A percentile compares a stretch with the other conserved stretches of the same genome.
Evolutionary conservation across 2,888 invertebrate species (phyloP).

Genomic region (Diplazon laetatorius): DNA sequence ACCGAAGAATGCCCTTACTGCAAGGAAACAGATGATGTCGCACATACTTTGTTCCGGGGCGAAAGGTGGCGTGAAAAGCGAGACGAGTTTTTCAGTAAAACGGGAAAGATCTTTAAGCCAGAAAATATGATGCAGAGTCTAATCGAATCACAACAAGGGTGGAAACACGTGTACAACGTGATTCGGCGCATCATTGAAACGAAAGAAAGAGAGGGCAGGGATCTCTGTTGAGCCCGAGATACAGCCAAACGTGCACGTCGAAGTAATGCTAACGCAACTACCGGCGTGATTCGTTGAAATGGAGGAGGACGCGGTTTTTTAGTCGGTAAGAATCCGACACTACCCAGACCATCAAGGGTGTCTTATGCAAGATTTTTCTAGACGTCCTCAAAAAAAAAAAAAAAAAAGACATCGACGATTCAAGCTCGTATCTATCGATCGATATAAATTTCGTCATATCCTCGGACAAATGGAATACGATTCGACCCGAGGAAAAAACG

Average conservation of each 20-base stretch:
- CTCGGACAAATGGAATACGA: slow-evolving; percentile 33
- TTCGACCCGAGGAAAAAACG: slow-evolving; percentile 26
- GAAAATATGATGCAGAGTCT: slow-evolving; percentile 14
- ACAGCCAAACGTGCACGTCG: not conserved
- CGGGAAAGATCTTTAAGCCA: not conserved
- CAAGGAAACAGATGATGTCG: not conserved
- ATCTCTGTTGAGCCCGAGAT: too few species aligned
- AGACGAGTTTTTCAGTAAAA: not conserved
- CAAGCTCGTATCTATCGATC: too few species aligned
- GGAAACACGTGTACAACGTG: not conserved
- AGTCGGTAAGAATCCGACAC: too few species aligned
- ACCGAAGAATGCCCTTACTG: slow-evolving; percentile 12
- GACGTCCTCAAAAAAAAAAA: too few species aligned
- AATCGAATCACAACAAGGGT: not conserved
- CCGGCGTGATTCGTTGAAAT: too few species aligned
- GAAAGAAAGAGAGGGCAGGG: slow-evolving; percentile 9
- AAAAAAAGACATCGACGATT: too few species aligned
- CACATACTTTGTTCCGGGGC: slow-evolving; percentile 1
- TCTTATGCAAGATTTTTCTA: too few species aligned
- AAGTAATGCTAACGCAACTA: too few species aligned
- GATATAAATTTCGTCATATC: slow-evolving; percentile 45
- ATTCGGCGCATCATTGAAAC: not conserved
- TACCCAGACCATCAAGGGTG: too few species aligned
- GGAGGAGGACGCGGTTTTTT: too few species aligned
- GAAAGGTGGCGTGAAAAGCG: slow-evolving; percentile 5